Percentiles rank a stretch among this genome's conserved stretches.
phyloP scores from a whole-genome alignment of 2,888 invertebrate species.

The Anthophora plumipes region DNA sequence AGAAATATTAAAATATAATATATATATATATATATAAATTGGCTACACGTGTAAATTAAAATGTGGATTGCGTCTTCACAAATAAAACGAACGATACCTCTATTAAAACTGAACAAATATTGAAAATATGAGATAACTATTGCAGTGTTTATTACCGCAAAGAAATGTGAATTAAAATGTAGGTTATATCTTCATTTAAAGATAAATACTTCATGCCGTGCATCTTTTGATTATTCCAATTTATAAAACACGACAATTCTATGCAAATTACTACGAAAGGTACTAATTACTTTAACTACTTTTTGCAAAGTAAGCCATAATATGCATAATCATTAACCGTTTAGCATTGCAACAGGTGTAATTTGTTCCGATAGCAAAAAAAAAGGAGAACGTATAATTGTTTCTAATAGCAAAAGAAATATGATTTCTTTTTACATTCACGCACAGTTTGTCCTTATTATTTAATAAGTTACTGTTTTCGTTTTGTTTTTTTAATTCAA shows the following conservation, averaged over 20 bases:
- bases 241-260: not conserved
- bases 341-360: not conserved
- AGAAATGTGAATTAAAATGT: not conserved
- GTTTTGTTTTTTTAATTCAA: not conserved
- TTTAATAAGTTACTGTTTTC: conserved; percentile 16
- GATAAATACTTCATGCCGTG: too few relatives aligned
- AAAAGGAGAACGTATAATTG: not conserved
- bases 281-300: not conserved
- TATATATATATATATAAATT: too few relatives aligned
- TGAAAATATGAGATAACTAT: too few relatives aligned
- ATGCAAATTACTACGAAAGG: not conserved
- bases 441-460: not conserved
- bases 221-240: too few relatives aligned
- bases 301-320: not conserved
- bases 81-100: too few relatives aligned
- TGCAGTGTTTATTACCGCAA: too few relatives aligned
- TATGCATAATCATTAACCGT: not conserved
- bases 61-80: too few relatives aligned
- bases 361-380: not conserved
- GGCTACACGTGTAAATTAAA: too few relatives aligned
- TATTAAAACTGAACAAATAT: too few relatives aligned
- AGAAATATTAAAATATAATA: too few relatives aligned
- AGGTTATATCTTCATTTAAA: too few relatives aligned
- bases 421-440: not conserved
- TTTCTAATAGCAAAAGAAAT: conserved; percentile 1